Evolutionary conservation across 1,140 invertebrate genomes (phyloP), one percentile per base, ranked within the genome.

Genomic region (Drosophila ironensis): DNA sequence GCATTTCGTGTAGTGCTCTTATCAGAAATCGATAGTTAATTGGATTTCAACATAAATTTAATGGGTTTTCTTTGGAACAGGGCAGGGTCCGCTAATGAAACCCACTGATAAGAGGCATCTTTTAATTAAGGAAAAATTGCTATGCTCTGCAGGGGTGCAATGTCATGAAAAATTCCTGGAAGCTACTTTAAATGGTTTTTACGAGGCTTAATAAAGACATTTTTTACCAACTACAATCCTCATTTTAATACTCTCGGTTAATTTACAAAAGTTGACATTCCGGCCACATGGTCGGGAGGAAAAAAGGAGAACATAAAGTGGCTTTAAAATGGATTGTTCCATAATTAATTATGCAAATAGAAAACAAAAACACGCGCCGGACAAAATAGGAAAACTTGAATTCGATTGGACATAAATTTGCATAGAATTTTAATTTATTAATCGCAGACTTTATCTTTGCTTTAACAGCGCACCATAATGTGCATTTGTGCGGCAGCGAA

Each of bases 11-110:
- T 33, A 71, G n/a, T n/a, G n/a, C 50, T 81, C 46, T 82, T 77
- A 80, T 80, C 75, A 78, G 3, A 69, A 80, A 82, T 81, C 54
- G 50, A 76, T 76, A 57, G 47, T 50, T 82, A 81, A 81, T 82
- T 82, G 76, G 64, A 81, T 82, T 82, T 30, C 54, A 37, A 41
- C 50, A 46, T 40, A 44, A 68, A 41, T 33, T 68, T 68, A 46
- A 68, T 56, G 64, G 41, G 50, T 64, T 63, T 63, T 28, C 50
- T 28, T 42, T 33, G 50, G 22, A 56, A 41, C 20, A 22, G 30
- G 59, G 41, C 7, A 19, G 6, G 57, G 54, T 5, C 7, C 2
- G 12, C 25, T 59, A 57, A 59, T 33, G 25, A 47, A 30, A 33
- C 53, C 24, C 35, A n/a, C 40, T 47, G 59, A 61, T 61, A 61